Evolutionary conservation across 2,797 vertebrate genomes (phyloP).

Genomic region (Gastrophryne carolinensis): DNA sequence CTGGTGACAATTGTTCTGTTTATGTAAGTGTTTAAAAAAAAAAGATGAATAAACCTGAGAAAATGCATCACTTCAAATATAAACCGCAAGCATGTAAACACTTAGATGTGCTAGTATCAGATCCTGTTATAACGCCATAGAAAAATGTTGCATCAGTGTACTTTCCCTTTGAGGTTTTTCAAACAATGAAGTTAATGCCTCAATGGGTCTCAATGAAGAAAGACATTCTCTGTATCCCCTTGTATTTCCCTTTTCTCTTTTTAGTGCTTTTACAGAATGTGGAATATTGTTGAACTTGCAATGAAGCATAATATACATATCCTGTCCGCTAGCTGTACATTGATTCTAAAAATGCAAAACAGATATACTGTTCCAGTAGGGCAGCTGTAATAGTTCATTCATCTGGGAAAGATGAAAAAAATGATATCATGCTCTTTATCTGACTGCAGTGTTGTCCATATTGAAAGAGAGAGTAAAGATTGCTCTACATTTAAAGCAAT

Average conservation of each 20-base stretch:
- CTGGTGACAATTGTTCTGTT: constrained; percentile 5
- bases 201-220: too few relatives aligned
- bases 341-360: too few relatives aligned
- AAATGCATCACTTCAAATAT: constrained; percentile 39
- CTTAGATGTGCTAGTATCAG: not conserved
- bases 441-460: too few relatives aligned
- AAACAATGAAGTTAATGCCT: not conserved
- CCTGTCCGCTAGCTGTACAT: not conserved
- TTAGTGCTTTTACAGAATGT: not conserved
- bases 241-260: not conserved
- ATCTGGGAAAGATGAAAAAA: not conserved
- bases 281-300: not conserved
- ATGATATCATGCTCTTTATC: not conserved
- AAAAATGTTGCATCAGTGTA: not conserved
- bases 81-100: not conserved
- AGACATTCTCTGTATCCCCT: not conserved
- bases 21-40: constrained; percentile 18
- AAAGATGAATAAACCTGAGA: constrained; percentile 12
- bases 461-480: too few relatives aligned
- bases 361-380: not conserved
- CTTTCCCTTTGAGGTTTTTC: constrained; percentile 43
- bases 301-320: constrained; percentile 14
- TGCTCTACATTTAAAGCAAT: too few relatives aligned
- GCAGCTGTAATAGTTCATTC: not conserved
- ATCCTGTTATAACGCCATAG: not conserved